These are phyloP conservation scores for Odontocerum albicorne DNA, from an alignment of 2,888 invertebrate species.

Conservation along the genomic window DNA sequence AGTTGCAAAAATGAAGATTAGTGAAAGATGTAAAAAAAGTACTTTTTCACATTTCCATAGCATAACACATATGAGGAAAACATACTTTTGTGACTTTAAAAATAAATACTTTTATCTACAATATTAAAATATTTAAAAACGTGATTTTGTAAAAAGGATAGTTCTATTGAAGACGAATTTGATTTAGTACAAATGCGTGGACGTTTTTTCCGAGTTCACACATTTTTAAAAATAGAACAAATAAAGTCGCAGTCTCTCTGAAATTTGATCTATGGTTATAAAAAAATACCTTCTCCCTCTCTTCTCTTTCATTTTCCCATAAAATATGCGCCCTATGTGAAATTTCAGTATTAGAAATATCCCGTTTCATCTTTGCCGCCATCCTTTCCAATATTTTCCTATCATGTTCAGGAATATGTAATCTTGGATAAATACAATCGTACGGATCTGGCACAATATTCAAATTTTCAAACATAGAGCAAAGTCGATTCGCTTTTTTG, in stretches of 20 bases:
- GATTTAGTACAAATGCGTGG: too few species aligned
- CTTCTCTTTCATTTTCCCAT: constrained; percentile 54
- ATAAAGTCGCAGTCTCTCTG: background rate
- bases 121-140: too few species aligned
- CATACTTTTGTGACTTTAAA: too few species aligned
- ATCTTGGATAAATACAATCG: constrained; percentile 35
- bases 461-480: constrained; percentile 35
- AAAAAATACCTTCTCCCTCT: constrained; percentile 43
- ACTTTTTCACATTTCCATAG: too few species aligned
- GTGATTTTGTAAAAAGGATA: too few species aligned
- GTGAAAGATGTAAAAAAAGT: too few species aligned
- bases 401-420: constrained; percentile 52
- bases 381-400: constrained; percentile 53
- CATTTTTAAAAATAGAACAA: too few species aligned
- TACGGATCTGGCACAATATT: constrained; percentile 9
- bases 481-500: constrained; percentile 22
- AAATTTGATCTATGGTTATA: background rate
- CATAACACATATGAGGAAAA: too few species aligned
- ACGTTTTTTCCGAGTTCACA: too few species aligned
- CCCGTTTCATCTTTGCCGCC: constrained; percentile 52
- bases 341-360: constrained; percentile 48
- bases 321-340: constrained; percentile 53
- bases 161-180: too few species aligned
- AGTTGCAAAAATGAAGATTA: too few species aligned
- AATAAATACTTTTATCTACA: too few species aligned